Percentiles rank a stretch among this genome's conserved stretches.
phyloP scores from a whole-genome alignment of 2,888 invertebrate species.

The Anthophora plumipes region DNA sequence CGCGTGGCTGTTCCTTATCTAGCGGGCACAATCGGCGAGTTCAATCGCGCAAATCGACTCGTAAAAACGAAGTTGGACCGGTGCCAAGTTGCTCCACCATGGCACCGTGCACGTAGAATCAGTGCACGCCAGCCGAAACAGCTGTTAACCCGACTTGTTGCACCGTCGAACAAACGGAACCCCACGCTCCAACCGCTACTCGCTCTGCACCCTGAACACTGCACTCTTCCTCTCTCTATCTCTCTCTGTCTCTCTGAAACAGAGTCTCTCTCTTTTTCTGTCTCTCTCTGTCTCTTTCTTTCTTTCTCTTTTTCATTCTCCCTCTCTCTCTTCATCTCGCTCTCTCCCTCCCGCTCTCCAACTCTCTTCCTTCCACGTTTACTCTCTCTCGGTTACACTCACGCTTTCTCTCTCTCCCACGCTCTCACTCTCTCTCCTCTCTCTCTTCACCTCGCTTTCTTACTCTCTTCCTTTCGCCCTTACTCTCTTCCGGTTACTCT shows the following conservation, averaged over 20 bases:
- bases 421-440: too few relatives aligned
- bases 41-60: slow-evolving; percentile 37
- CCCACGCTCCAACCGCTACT: slow-evolving; percentile 39
- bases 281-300: too few relatives aligned
- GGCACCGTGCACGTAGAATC: slow-evolving; percentile 51
- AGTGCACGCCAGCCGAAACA: slow-evolving; percentile 71
- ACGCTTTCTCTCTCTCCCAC: too few relatives aligned
- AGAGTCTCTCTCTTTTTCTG: background rate
- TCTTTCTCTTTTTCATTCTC: slow-evolving; percentile 34
- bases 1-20: slow-evolving; percentile 19
- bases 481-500: background rate
- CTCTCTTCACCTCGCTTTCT: background rate
- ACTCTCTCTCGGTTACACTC: background rate
- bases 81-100: slow-evolving; percentile 69
- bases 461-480: background rate
- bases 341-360: background rate
- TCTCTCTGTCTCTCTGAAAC: too few relatives aligned
- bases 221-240: too few relatives aligned
- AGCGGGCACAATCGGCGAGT: slow-evolving; percentile 41
- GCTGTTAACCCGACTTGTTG: slow-evolving; percentile 81
- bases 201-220: slow-evolving; percentile 10
- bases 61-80: slow-evolving; percentile 66
- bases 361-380: background rate
- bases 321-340: background rate
- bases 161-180: slow-evolving; percentile 71